Evolutionary conservation across 2,888 invertebrate genomes (phyloP).

Genomic region (Xestia rhomboidea): DNA sequence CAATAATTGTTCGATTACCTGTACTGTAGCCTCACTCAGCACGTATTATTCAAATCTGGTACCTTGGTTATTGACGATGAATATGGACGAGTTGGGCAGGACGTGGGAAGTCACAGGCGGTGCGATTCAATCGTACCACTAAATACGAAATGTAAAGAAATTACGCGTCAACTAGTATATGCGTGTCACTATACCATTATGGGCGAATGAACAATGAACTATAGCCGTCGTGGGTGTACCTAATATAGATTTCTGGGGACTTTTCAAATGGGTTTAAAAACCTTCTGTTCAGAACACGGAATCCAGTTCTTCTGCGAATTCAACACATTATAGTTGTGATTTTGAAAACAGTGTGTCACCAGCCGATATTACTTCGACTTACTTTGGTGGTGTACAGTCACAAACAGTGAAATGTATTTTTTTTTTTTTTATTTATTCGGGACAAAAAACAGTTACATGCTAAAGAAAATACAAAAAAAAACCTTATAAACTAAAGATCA

Average conservation of each 20-base stretch:
- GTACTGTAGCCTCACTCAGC: background rate
- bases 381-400: background rate
- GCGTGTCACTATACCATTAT: conserved; percentile 40
- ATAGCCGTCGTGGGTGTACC: conserved; percentile 32
- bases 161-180: conserved; percentile 10
- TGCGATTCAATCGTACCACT: background rate
- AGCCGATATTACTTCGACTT: background rate
- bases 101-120: conserved; percentile 9
- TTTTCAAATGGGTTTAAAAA: conserved; percentile 39
- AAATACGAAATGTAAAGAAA: conserved; percentile 19
- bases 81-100: conserved; percentile 23
- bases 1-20: conserved; percentile 22
- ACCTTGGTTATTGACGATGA: conserved; percentile 25
- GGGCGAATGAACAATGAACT: conserved; percentile 25
- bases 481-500: too few species aligned
- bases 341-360: conserved; percentile 5
- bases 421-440: too few species aligned
- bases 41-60: conserved; percentile 25
- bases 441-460: too few species aligned
- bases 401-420: background rate
- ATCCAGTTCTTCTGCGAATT: background rate
- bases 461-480: too few species aligned
- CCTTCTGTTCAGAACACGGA: background rate
- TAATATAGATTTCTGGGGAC: conserved; percentile 39
- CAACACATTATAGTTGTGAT: background rate